Evolutionary conservation across 2,888 invertebrate genomes (phyloP), one percentile per base, ranked within the genome.

Genomic region (Stenodera caucasica): DNA sequence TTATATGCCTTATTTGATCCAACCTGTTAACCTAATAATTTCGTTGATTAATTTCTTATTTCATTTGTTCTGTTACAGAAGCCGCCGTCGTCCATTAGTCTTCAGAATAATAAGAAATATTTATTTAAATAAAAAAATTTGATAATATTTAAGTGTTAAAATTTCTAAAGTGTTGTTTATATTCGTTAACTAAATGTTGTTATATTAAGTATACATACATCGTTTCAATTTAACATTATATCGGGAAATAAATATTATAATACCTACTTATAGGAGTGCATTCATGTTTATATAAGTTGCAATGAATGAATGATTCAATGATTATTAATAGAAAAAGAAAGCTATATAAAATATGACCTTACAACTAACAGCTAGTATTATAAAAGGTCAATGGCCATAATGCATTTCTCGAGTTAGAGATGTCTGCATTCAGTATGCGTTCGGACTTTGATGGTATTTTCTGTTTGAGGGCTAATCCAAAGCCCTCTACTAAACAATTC

Each of bases 331-430:
- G 51, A 64, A 63, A 60, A 63, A 65, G 61, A 63, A 65, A 60
- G 61, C 57, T 52, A 57, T 57, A 45, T 45, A 58, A 62, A 59
- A 60, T 45, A 26, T 72, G 73, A 72, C 72, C 74, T 75, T 75
- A 73, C 69, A 68, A 69, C 65, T 66, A 69, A 70, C 68, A 72
- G 68, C 67, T 68, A 65, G 70, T 68, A 70, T 72, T 72, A 74
- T 71, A 74, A 72, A 26, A 26, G 77, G 76, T 77, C 77, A 75
- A 73, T 74, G 76, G 70, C 77, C 75, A 74, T 45, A 9, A 45
- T 73, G 72, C 72, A 74, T 69, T 71, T 71, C 72, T 64, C 66
- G 68, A 72, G 71, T 72, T 71, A 72, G 67, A 74, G 66, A 69
- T 68, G 69, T 75, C 73, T 73, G 69, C 71, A 71, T 67, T 73